Evolutionary conservation across 2,113 vertebrate genomes (phyloP), one percentile per base, ranked within the genome.

Genomic region (Tonatia bakeri): DNA sequence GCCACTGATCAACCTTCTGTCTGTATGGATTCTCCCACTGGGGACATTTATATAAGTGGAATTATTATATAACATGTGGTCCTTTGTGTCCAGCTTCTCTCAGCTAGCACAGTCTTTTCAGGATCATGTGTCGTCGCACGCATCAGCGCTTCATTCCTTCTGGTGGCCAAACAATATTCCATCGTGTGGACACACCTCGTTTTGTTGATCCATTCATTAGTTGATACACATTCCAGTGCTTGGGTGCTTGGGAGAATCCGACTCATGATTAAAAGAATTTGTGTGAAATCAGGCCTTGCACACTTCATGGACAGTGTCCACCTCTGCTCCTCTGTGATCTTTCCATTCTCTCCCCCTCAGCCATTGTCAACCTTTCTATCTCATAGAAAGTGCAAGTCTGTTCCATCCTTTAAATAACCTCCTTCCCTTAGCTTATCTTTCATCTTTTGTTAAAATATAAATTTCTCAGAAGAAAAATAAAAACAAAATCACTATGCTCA

Each of bases 261-360:
- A 90, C 28, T 94, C 69, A 79, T 87, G 33, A 87, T 90, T 95
- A 90, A 90, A 87, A 94, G 43, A 36, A 43, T 26, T 73, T 73
- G 26, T 81, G 75, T 92, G 88, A 76, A 67, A 67, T 47, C 64
- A 59, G 36, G 14, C 28, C 59, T 81, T 85, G 31, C 14, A 4
- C 10, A 61, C 79, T 83, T 87, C 33, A 43, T 7, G 14, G 33
- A 22, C 31, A 20, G 33, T 73, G 40, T 90, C 64, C 26, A 12
- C 31, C 64, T 45, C 31, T 59, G 6, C 70, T 45, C n/a, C 33
- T n/a, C 69, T 70, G 22, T 26, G 64, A 75, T 22, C 65, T 38
- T 2, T 0, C 47, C 56, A 5, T n/a, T 3, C 12, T 47, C 52
- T 54, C 47, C 36, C 33, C 12, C 33, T 81, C 24, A 85, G 7